Percentiles rank a stretch among this genome's conserved stretches.
Conservation (phyloP, 2,113 vertebrate genomes). For the Dolichotis patagonum region DNA sequence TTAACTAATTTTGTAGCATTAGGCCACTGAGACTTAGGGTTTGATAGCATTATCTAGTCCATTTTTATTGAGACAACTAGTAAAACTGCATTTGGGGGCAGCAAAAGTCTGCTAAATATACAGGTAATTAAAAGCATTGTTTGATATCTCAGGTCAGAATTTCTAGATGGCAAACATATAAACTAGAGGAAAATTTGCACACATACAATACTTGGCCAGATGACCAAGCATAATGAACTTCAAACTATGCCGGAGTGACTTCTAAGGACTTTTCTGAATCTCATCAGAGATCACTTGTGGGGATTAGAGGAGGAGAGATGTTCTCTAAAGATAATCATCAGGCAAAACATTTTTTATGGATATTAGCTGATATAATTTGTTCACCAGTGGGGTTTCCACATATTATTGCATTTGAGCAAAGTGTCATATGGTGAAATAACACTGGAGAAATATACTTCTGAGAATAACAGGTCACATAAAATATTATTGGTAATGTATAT, state of each 20-base stretch:
- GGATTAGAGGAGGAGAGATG: background rate
- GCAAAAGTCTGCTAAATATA: background rate
- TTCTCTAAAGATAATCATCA: conserved; percentile 38
- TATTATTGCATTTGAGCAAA: conserved; percentile 40
- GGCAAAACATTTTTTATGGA: conserved; percentile 61
- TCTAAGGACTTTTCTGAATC: conserved; percentile 42
- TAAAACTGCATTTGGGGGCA: conserved; percentile 12
- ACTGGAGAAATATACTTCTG: conserved; percentile 23
- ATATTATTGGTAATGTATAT: background rate
- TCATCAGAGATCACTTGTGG: conserved; percentile 44
- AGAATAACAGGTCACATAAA: conserved; percentile 44
- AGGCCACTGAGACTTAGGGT: background rate
- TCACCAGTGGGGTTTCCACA: conserved; percentile 51
- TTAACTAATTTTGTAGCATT: background rate
- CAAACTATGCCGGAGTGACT: background rate
- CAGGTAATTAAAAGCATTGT: background rate
- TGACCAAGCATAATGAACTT: conserved; percentile 45
- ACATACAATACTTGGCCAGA: conserved; percentile 41
- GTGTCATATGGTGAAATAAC: conserved; percentile 43
- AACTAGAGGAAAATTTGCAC: conserved; percentile 59
- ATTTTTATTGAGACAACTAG: conserved; percentile 10
- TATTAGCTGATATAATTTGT: conserved; percentile 63
- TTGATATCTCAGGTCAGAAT: conserved; percentile 34
- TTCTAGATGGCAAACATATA: conserved; percentile 41
- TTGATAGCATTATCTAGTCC: background rate